Evolutionary conservation across 2,113 vertebrate genomes (phyloP).

Genomic region (Psittacula cyanocephala): DNA sequence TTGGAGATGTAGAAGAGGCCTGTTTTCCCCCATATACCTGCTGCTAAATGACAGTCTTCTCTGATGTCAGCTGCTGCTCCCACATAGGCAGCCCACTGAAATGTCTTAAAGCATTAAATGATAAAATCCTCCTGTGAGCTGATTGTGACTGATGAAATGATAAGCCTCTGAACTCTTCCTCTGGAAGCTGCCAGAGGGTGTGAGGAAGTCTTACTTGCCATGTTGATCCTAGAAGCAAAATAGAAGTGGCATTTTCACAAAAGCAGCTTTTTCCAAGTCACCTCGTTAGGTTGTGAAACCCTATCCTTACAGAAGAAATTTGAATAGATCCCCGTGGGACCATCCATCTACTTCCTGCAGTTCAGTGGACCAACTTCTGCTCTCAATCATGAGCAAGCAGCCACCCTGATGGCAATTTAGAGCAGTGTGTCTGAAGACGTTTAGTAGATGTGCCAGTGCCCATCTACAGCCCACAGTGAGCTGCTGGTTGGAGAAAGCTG

Average conservation of each 20-base stretch:
- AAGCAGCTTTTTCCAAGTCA: neutral
- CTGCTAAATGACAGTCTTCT: neutral
- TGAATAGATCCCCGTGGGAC: neutral
- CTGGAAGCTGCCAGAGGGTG: conserved; percentile 22
- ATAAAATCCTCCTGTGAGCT: neutral
- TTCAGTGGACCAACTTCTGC: neutral
- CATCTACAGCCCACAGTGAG: neutral
- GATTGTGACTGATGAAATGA: neutral
- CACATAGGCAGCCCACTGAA: conserved; percentile 1
- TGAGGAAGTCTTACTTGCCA: conserved; percentile 28
- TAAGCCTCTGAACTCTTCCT: conserved; percentile 25
- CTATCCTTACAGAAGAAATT: neutral
- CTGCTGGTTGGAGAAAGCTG: neutral
- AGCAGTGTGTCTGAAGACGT: neutral
- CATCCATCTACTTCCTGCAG: neutral
- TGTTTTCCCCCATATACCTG: neutral
- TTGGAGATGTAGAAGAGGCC: neutral
- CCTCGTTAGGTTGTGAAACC: conserved; percentile 3
- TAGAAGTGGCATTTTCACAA: conserved; percentile 8
- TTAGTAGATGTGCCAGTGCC: neutral
- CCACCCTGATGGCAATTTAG: neutral
- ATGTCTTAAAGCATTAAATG: conserved; percentile 18
- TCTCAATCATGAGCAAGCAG: neutral
- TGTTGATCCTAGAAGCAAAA: conserved; percentile 29
- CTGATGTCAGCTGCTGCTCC: conserved; percentile 22